Base-by-base conservation (phyloP, 2,888 invertebrate species). In the Heteropelma amictum region DNA sequence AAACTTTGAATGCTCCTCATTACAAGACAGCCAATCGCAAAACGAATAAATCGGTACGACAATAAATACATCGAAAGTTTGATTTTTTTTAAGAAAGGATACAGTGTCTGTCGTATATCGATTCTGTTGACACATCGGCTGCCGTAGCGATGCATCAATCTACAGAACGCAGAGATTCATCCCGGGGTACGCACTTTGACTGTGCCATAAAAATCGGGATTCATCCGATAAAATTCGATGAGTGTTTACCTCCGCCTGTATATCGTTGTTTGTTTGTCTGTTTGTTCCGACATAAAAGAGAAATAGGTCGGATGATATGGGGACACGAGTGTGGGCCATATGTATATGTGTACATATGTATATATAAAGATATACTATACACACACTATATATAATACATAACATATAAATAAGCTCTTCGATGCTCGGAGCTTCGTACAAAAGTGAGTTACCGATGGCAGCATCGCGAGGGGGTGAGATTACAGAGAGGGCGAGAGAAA, bases 381-480 rank as follows among this genome's bases (percentile, higher is more conserved):
- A 49, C 28, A 19, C 8, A 2, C 19, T 3, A 10, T 23, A 17
- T 23, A 3, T 38, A 49, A 49, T 23, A 12, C 26, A 54, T n/a
- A n/a, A n/a, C 28, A 35, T 64, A 51, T 19, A 10, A 5, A 30
- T 5, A 40, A 14, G 30, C 12, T 26, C 61, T 51, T 53, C 7
- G 54, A 30, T 28, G 54, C 54, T 54, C 30, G 26, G 42, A 74
- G 45, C 38, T 58, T 35, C 54, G 6, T 64, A 74, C 47, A 64
- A 74, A 74, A 70, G 70, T 64, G 70, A 74, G 69, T 67, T 75
- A 65, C 71, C 38, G 65, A 64, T 69, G 73, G 53, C 28, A 33
- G 28, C 35, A 14, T 53, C 47, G 53, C n/a, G n/a, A n/a, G n/a
- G 70, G 61, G 40, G 58, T 45, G 70, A 74, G 65, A 67, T 75